phyloP scores from a whole-genome alignment of 2,797 vertebrate genomes.

The Sibirionetta formosa region DNA sequence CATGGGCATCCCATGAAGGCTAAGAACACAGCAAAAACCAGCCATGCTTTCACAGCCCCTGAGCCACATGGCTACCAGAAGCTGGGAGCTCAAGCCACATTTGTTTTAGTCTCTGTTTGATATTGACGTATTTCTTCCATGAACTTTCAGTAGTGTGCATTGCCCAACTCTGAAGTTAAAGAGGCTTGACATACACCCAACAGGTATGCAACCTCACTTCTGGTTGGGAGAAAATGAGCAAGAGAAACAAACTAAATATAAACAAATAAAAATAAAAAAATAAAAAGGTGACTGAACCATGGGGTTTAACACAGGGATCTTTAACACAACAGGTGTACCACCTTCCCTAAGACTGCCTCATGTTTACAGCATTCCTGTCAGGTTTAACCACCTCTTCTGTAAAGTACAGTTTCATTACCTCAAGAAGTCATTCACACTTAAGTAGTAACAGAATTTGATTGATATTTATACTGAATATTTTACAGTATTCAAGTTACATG shows the following conservation, averaged over 20 bases:
- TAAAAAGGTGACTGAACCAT: background rate
- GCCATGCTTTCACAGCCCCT: background rate
- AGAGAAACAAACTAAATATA: background rate
- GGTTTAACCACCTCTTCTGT: background rate
- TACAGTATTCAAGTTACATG: background rate
- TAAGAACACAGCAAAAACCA: background rate
- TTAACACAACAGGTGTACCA: background rate
- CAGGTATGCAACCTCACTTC: background rate
- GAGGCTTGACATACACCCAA: background rate
- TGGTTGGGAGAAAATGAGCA: background rate
- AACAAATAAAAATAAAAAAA: too few relatives aligned
- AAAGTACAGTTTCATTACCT: background rate
- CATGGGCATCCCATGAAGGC: fast-evolving
- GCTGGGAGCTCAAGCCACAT: background rate
- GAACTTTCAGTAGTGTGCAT: background rate
- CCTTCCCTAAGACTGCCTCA: background rate
- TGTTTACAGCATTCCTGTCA: background rate
- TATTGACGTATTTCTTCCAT: background rate
- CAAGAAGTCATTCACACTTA: background rate
- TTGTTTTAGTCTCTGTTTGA: background rate
- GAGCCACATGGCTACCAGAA: fast-evolving
- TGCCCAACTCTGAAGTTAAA: background rate
- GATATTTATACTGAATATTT: background rate
- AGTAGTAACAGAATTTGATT: background rate
- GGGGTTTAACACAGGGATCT: background rate